Evolutionary conservation across 2,113 vertebrate species (phyloP).

Genomic region (Zapornia atra): DNA sequence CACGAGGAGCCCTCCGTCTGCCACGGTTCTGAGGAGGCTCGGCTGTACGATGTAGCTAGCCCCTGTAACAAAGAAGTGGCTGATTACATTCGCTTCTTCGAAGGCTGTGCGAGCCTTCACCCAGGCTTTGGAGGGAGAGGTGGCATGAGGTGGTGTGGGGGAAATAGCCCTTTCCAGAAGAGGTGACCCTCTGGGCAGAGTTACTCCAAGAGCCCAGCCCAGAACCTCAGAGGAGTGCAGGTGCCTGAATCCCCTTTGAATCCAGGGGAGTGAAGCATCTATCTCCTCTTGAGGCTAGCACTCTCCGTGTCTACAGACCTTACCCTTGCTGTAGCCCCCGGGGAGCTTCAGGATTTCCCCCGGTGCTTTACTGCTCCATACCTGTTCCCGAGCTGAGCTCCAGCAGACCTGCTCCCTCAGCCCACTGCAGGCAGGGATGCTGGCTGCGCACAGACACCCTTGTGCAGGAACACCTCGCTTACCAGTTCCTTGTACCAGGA

Average conservation of each 20-base stretch:
- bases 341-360: neutral
- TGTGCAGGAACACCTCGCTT: neutral
- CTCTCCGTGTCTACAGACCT: neutral
- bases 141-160: fast-evolving
- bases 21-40: neutral
- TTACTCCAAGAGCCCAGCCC: neutral
- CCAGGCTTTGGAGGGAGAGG: neutral
- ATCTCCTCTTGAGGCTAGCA: neutral
- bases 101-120: neutral
- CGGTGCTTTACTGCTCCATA: neutral
- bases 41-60: neutral
- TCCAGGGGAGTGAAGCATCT: neutral
- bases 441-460: neutral
- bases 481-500: neutral
- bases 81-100: neutral
- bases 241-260: neutral
- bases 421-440: no score
- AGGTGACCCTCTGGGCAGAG: neutral
- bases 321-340: neutral
- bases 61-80: no score
- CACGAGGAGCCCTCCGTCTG: neutral
- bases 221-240: neutral
- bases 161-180: neutral
- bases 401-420: neutral
- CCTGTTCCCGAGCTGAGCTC: neutral